Evolutionary conservation across 2,888 invertebrate species (phyloP), one percentile per base, ranked within the genome.

Genomic region (Philereme vetulata): DNA sequence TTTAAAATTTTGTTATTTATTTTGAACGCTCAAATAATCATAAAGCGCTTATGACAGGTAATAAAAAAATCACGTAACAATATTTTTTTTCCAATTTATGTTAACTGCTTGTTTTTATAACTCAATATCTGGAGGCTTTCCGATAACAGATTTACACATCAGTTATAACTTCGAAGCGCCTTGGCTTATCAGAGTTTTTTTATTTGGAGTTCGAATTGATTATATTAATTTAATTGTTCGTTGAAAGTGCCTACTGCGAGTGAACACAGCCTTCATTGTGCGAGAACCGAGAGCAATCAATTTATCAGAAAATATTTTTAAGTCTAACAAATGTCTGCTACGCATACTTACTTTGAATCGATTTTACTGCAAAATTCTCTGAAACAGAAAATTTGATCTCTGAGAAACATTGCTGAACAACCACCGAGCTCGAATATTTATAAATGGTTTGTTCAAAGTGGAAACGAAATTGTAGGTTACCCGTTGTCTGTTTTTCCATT

Each of bases 71-170:
- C 78, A 80, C 72, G 79, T 78, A 77, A 84, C 82, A 85, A 81
- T 81, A 84, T 84, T 88, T 88, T 87, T 35, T 87, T 89, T 85
- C 83, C 86, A 86, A 90, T 90, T 90, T 88, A 86, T 85, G 85
- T 85, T 88, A 88, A 88, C 81, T 86, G 82, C 86, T 82, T 86
- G 76, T 86, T 62, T 84, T 90, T 88, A 88, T 81, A 86, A 84
- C 85, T 85, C 84, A 86, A 88, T 89, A 85, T 82, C 81, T 74
- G 79, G 76, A 80, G 76, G 76, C 73, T 80, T 77, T 77, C 77
- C 80, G 81, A 81, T 86, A 85, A 85, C 85, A 88, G 86, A 84
- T 86, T 87, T 86, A 82, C 74, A 77, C 81, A 78, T 82, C 82
- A 86, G 85, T 86, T 87, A 86, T 83, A 85, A 86, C 78, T 86